A percentile compares a stretch with the other conserved stretches of the same genome.
These are phyloP conservation scores for Cinara cedri DNA, from an alignment of 2,888 invertebrate genomes.

Conservation along the genomic window DNA sequence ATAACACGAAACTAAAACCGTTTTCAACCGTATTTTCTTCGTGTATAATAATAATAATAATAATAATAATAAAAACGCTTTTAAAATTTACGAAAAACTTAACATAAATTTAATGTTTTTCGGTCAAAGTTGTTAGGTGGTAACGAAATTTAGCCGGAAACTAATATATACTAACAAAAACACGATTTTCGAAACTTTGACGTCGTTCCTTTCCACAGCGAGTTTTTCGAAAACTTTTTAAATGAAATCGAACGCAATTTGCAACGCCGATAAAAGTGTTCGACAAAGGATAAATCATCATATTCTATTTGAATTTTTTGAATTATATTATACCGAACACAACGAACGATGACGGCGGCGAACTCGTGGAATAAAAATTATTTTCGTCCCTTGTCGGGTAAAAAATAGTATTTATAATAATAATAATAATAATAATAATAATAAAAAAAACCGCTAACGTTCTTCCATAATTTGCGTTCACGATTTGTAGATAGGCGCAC, in stretches of 20 bases:
- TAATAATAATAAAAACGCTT: conserved; percentile 1
- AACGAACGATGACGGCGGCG: no score
- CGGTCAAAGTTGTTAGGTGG: background rate
- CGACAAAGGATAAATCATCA: background rate
- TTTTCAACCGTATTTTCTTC: background rate
- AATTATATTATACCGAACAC: no score
- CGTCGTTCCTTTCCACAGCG: background rate
- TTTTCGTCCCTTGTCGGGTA: no score
- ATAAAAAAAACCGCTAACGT: no score
- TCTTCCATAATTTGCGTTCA: no score
- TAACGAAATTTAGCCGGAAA: conserved; percentile 16
- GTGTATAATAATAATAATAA: no score
- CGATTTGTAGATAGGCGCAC: no score
- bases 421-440: no score
- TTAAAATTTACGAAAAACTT: conserved; percentile 25
- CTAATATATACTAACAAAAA: conserved; percentile 12
- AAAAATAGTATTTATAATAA: no score
- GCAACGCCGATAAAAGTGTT: background rate
- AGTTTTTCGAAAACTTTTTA: conserved; percentile 28
- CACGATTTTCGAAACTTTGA: conserved; percentile 28
- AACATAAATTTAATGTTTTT: conserved; percentile 36
- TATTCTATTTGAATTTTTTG: no score
- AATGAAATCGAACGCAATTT: conserved; percentile 17
- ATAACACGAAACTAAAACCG: background rate
- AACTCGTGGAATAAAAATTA: no score